Percentiles rank a stretch among this genome's conserved stretches.
Evolutionary conservation across 2,113 vertebrate species (phyloP).

Genomic region (Gallinago undulata): DNA sequence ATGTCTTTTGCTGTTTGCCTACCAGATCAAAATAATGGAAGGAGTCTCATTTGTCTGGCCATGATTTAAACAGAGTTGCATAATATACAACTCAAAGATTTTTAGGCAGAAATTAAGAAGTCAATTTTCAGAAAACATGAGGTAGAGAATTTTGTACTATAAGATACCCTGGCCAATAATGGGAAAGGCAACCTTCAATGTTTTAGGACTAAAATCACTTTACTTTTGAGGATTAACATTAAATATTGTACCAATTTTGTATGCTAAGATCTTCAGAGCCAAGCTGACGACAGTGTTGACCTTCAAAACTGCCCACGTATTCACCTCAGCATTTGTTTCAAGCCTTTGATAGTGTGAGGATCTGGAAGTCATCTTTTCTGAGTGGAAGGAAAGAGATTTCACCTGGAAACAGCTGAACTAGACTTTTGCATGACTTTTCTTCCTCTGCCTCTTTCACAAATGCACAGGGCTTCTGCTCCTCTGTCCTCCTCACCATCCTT

Average conservation of each 20-base stretch:
- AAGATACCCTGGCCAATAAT: background rate
- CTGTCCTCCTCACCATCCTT: background rate
- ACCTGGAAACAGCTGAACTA: background rate
- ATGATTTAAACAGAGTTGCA: background rate
- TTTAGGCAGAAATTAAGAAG: background rate
- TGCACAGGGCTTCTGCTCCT: background rate
- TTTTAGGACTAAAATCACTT: background rate
- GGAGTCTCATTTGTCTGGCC: background rate
- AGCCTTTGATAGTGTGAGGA: background rate
- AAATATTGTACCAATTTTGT: slow-evolving; percentile 8
- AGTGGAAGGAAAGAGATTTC: background rate
- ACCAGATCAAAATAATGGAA: background rate
- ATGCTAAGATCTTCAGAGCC: background rate
- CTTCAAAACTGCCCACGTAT: background rate
- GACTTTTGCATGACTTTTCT: background rate
- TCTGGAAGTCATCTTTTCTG: background rate
- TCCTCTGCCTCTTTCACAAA: background rate
- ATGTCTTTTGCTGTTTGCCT: background rate
- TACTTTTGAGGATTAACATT: background rate
- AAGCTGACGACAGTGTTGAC: background rate
- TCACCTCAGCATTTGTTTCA: background rate
- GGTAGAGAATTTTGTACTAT: background rate
- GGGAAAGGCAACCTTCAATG: background rate
- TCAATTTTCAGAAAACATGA: background rate
- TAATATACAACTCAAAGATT: background rate